Percentiles rank a stretch among this genome's conserved stretches.
Conservation (phyloP, 2,113 vertebrate genomes). For the Taxidea taxus region DNA sequence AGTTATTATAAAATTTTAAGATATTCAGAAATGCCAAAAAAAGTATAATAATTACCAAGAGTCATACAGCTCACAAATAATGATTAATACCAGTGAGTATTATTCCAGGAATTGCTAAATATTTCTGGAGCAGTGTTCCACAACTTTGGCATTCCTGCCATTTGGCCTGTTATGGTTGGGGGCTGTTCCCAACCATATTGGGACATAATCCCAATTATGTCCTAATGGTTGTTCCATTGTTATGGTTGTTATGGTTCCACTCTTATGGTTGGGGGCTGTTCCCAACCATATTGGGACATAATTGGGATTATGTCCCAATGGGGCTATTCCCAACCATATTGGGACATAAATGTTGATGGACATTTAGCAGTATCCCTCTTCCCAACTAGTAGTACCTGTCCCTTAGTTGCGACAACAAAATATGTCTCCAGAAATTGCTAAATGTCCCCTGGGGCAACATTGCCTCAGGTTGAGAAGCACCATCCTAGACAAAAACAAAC, state of each 20-base stretch:
- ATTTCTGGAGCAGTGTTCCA: background rate
- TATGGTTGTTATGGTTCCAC: no score
- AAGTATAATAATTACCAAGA: background rate
- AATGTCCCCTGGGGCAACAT: background rate
- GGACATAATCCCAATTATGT: no score
- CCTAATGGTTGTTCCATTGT: no score
- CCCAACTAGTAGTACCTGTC: background rate
- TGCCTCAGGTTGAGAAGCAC: background rate
- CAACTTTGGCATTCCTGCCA: background rate
- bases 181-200: no score
- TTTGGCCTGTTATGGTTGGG: background rate
- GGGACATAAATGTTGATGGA: no score
- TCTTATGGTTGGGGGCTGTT: no score
- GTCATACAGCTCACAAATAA: background rate
- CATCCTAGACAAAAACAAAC: background rate
- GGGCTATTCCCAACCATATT: no score
- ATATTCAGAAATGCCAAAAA: background rate
- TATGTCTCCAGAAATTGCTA: background rate
- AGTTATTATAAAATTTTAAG: background rate
- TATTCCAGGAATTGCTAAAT: background rate
- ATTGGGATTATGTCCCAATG: no score
- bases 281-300: no score
- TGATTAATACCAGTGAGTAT: background rate
- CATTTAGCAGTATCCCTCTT: background rate
- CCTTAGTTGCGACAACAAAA: background rate